Base-by-base conservation (phyloP, 2,113 vertebrate genomes). In the Percina caprodes region DNA sequence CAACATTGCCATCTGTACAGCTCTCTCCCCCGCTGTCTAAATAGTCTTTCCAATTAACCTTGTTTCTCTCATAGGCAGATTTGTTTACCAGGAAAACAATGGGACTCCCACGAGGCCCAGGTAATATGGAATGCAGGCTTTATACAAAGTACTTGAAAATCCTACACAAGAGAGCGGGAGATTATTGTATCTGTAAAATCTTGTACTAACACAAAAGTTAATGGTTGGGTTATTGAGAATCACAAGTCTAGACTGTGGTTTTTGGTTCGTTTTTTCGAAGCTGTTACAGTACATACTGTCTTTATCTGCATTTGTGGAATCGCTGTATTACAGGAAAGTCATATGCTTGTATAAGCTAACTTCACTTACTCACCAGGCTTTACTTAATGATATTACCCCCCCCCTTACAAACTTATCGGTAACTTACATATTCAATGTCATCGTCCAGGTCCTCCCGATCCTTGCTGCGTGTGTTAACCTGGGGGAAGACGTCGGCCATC, bases 371-470 rank as follows among this genome's bases (percentile, higher is more conserved):
- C 59, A 49, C 59, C 52, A 30, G 54, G 33, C 39, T 39, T 58
- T 59, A 73, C 23, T 10, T 66, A 51, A 46, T 61, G 55, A 35
- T 77, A 23, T 67, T 59, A 68, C 2, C 0, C n/a, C 55, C 12
- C 65, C 3, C 1, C n/a, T 46, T 21, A 60, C 35, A 18, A 23
- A 52, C 26, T 26, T 15, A 68, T 63, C 0, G 12, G 35, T 16
- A 42, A 95, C 97, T 96, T 93, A 99, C 98, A 2, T 99, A 99
- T 84, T 99, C 98, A 0, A 97, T 96, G 88, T 99, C 98, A 62
- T 99, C 98, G 46, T 99, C 98, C 35, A 98, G 96, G 74, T 98
- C 97, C 24, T 96, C 96, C 3, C 84, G 92, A 63, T 96, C 96
- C 75, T 96, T 96, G 88, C 93, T 89, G 58, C 93, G 95, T 46